Evolutionary conservation across 2,888 invertebrate genomes (phyloP).

Genomic region (Tenthredo notha): DNA sequence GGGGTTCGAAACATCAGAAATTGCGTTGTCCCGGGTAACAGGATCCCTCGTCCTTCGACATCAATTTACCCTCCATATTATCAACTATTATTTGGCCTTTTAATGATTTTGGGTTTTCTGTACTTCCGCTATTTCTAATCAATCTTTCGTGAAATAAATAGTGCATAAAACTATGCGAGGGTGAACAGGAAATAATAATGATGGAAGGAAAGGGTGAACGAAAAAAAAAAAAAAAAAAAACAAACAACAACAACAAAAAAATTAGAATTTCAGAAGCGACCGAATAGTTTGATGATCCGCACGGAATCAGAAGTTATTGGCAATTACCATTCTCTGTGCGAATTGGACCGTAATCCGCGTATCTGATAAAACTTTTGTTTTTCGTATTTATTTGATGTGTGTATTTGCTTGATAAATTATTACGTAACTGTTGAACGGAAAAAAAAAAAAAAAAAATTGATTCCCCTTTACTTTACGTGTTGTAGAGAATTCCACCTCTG

Average conservation of each 20-base stretch:
- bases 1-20: not conserved
- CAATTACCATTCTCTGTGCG: not conserved
- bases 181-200: too few relatives aligned
- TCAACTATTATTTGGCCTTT: slow-evolving; percentile 6
- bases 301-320: not conserved
- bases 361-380: not conserved
- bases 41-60: not conserved
- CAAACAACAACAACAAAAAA: too few relatives aligned
- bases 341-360: not conserved
- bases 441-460: not conserved
- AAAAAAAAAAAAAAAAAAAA: too few relatives aligned
- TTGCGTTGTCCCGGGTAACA: slow-evolving; percentile 19
- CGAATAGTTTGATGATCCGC: not conserved
- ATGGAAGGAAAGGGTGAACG: not conserved
- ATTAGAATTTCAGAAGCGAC: not conserved
- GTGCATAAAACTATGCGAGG: too few relatives aligned
- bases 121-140: not conserved
- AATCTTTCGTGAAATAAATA: too few relatives aligned
- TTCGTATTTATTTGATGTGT: not conserved
- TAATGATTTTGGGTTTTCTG: not conserved
- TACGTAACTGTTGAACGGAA: not conserved
- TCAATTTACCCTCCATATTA: not conserved
- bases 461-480: not conserved
- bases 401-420: not conserved
- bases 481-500: not conserved